phyloP scores from a whole-genome alignment of 2,113 vertebrate genomes.

The Mormyrus lacerda region DNA sequence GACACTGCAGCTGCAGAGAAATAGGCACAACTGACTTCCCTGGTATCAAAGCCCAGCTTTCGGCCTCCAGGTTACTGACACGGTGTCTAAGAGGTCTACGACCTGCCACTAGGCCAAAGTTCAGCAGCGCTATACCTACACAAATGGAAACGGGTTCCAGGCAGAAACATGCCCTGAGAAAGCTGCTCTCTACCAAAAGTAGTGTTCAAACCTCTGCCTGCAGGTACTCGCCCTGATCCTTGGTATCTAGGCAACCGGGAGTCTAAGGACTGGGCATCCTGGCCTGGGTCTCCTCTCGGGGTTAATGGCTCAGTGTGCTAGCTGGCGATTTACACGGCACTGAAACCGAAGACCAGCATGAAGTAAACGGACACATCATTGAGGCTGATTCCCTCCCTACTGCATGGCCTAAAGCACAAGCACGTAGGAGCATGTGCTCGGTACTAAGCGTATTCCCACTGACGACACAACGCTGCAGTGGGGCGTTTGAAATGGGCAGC shows the following conservation, averaged over 20 bases:
- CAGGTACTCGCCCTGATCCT: neutral
- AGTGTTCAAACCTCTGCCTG: neutral
- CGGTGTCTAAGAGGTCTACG: neutral
- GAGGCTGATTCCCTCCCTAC: neutral
- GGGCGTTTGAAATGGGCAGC: neutral
- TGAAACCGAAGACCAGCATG: neutral
- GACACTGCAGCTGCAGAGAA: neutral
- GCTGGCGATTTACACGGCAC: neutral
- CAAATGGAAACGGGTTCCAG: neutral
- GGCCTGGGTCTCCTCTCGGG: neutral
- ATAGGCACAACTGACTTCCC: neutral
- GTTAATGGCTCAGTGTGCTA: neutral
- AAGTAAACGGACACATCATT: neutral
- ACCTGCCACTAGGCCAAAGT: neutral
- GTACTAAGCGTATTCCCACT: neutral
- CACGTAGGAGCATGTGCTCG: neutral
- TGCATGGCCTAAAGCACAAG: neutral
- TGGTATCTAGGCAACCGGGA: neutral
- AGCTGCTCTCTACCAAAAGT: neutral
- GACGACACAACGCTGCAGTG: neutral
- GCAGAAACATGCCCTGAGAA: neutral
- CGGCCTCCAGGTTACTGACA: neutral
- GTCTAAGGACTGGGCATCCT: neutral
- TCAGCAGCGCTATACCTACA: neutral
- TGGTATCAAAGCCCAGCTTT: neutral